Conservation (phyloP, 2,797 vertebrate genomes). For the Ficedula albicollis region DNA sequence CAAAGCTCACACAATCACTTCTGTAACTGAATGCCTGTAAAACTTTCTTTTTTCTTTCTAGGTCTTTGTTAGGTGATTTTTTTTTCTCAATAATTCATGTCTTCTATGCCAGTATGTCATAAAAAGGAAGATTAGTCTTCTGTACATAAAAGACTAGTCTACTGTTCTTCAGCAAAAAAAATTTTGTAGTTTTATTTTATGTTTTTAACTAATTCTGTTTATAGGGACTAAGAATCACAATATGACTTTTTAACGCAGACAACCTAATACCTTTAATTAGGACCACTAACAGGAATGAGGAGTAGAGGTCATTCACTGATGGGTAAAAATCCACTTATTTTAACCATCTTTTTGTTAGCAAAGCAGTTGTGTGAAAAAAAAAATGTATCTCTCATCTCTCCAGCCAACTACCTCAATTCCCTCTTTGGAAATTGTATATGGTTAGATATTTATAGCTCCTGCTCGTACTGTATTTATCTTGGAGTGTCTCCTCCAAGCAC, state of each 20-base stretch:
- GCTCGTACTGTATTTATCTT: neutral
- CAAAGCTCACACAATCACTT: neutral
- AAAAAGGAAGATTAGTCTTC: neutral
- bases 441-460: conserved; percentile 3
- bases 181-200: neutral
- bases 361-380: neutral
- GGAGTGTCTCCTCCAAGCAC: neutral
- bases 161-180: neutral
- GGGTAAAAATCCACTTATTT: neutral
- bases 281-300: neutral
- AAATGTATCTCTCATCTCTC: neutral
- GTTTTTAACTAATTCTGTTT: neutral
- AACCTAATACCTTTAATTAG: neutral
- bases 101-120: neutral
- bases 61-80: neutral
- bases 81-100: neutral
- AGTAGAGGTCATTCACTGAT: neutral
- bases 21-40: neutral
- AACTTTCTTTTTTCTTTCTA: neutral
- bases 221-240: neutral
- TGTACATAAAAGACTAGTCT: neutral
- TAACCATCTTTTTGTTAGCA: neutral
- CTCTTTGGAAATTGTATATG: neutral
- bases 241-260: neutral
- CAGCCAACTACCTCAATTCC: neutral